Evolutionary conservation across 1,140 invertebrate genomes (phyloP).

Genomic region (Ceratina calcarata): DNA sequence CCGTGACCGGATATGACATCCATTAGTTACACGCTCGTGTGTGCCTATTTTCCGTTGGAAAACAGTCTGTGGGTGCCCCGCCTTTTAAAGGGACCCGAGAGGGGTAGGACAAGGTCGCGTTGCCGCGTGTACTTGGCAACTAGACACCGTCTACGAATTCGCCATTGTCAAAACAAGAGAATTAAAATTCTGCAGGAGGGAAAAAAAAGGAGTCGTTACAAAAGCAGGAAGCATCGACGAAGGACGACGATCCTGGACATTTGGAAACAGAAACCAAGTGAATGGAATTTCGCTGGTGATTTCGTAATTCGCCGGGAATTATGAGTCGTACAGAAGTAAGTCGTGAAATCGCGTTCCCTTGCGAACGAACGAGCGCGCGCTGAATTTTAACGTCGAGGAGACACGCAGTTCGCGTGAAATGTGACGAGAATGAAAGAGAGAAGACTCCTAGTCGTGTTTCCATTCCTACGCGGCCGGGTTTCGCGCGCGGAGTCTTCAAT

Average conservation of each 20-base stretch:
- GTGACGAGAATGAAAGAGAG: conserved; percentile 39
- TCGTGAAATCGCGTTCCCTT: background rate
- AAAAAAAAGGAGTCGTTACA: too few species aligned
- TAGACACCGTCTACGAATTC: background rate
- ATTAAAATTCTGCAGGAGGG: too few species aligned
- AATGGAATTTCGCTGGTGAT: background rate
- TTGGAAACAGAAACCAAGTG: background rate
- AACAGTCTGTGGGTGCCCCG: conserved; percentile 17
- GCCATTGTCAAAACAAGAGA: background rate
- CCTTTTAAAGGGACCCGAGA: conserved; percentile 32
- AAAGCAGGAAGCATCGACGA: too few species aligned
- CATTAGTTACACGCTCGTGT: conserved; percentile 32
- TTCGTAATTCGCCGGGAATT: conserved; percentile 8
- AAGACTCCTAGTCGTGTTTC: background rate
- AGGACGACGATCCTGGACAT: background rate
- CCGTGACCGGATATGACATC: conserved; percentile 51
- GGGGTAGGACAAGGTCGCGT: conserved; percentile 38
- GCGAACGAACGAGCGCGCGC: background rate
- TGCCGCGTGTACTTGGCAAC: background rate
- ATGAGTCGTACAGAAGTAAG: background rate
- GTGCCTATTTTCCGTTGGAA: background rate
- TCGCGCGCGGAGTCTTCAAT: conserved; percentile 29
- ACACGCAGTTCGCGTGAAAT: conserved; percentile 25
- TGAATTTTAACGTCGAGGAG: conserved; percentile 34
- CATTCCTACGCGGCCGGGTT: background rate